Conservation (phyloP, 2,797 vertebrate genomes). For the Prionace glauca region DNA sequence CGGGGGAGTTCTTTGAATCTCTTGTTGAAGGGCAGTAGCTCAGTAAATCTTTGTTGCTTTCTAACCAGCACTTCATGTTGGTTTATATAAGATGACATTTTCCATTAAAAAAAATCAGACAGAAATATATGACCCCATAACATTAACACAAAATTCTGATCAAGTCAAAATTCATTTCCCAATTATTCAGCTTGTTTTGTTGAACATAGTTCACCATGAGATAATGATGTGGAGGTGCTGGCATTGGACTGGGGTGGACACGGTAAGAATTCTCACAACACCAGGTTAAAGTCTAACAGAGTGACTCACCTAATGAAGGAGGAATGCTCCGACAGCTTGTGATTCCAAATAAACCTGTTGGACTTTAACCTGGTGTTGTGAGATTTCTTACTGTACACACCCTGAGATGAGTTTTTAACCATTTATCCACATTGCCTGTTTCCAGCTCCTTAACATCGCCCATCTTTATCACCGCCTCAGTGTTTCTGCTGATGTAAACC, state of each 20-base stretch:
- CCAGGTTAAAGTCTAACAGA: too few species aligned
- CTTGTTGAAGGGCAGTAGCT: background rate
- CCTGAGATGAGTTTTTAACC: background rate
- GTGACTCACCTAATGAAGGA: too few species aligned
- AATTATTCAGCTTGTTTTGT: background rate
- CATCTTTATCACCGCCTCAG: background rate
- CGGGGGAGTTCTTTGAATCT: background rate
- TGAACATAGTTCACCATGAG: too few species aligned
- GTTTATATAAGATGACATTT: background rate
- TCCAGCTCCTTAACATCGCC: background rate
- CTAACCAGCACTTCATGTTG: background rate
- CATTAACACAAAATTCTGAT: background rate
- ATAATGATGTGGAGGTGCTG: too few species aligned
- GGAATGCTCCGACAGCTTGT: too few species aligned
- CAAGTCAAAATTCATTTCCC: background rate
- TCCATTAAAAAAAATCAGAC: background rate
- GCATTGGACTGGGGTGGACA: too few species aligned
- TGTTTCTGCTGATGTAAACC: background rate
- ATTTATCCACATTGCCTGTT: background rate
- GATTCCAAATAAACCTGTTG: too few species aligned
- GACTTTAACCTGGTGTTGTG: too few species aligned
- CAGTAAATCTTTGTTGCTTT: background rate
- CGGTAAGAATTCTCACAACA: too few species aligned
- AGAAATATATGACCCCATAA: background rate
- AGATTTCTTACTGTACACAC: too few species aligned